These are phyloP conservation scores for Chromis chromis DNA, from an alignment of 2,797 vertebrate genomes.

Conservation along the genomic window DNA sequence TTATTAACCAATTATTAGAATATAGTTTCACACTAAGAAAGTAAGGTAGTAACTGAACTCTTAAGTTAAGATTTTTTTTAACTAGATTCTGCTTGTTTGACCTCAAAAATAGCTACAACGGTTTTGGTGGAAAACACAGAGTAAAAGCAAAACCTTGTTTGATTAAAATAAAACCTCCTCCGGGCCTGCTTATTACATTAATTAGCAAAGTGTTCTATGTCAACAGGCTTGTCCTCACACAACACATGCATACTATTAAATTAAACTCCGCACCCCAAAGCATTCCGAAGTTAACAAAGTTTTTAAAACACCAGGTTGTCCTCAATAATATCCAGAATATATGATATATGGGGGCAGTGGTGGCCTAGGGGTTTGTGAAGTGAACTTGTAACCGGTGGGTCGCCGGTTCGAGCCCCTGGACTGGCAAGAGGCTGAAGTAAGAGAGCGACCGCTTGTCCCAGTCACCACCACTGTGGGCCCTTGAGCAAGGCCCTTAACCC, in stretches of 20 bases:
- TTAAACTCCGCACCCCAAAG: not conserved
- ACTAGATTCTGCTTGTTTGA: not conserved
- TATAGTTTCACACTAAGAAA: no score
- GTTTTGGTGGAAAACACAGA: no score
- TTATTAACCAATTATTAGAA: no score
- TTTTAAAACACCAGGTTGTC: not conserved
- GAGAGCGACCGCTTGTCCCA: no score
- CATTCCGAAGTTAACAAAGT: not conserved
- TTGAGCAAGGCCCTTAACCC: no score
- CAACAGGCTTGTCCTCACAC: slow-evolving; percentile 20
- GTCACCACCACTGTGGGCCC: no score
- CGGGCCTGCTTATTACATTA: not conserved
- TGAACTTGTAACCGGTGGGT: no score
- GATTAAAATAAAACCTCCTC: slow-evolving; percentile 15
- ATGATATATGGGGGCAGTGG: no score
- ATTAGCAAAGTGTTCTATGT: slow-evolving; percentile 8
- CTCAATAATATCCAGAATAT: not conserved
- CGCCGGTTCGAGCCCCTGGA: no score
- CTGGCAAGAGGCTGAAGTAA: no score
- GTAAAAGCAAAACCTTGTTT: no score
- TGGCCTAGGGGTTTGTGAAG: no score
- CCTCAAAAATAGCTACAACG: not conserved
- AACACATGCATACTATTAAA: slow-evolving; percentile 9
- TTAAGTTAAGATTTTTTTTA: not conserved
- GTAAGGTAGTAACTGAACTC: not conserved